phyloP scores from a whole-genome alignment of 2,888 invertebrate genomes.

The Plebejus melissa region DNA sequence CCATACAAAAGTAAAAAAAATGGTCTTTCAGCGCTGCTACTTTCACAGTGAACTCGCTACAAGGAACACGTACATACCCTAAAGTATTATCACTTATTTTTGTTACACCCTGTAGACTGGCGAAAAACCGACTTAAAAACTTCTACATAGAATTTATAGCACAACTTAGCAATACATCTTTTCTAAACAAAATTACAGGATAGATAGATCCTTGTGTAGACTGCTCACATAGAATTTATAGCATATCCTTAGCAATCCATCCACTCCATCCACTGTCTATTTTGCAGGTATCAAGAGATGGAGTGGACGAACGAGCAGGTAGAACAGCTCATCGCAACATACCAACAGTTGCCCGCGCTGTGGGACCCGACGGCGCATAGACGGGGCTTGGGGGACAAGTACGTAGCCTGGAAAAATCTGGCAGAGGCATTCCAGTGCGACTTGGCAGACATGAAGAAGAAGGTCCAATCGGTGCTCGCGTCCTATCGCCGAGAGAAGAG shows the following conservation, averaged over 20 bases:
- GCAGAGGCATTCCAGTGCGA: conserved; percentile 58
- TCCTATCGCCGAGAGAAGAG: conserved; percentile 64
- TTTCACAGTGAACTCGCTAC: too few relatives aligned
- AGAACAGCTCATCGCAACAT: conserved; percentile 54
- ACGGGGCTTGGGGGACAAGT: conserved; percentile 51
- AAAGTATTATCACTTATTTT: too few relatives aligned
- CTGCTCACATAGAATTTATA: neutral
- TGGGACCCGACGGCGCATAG: conserved; percentile 58
- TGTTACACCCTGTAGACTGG: too few relatives aligned
- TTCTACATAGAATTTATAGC: too few relatives aligned
- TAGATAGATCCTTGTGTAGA: too few relatives aligned
- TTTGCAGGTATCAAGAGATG: conserved; percentile 42
- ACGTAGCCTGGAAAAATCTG: conserved; percentile 58
- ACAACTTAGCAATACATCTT: too few relatives aligned
- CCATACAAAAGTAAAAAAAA: too few relatives aligned
- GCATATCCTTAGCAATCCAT: neutral
- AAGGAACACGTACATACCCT: too few relatives aligned
- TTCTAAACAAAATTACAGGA: too few relatives aligned
- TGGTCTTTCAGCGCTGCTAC: too few relatives aligned
- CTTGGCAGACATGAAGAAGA: conserved; percentile 59
- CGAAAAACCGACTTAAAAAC: too few relatives aligned
- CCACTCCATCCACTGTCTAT: neutral
- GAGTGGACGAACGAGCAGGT: conserved; percentile 61
- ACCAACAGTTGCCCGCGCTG: conserved; percentile 50
- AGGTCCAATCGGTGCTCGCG: conserved; percentile 66